Percentiles rank a stretch among this genome's conserved stretches.
These are phyloP conservation scores for Mesembrinibis cayennensis DNA, from an alignment of 2,113 vertebrate species.

Conservation along the genomic window DNA sequence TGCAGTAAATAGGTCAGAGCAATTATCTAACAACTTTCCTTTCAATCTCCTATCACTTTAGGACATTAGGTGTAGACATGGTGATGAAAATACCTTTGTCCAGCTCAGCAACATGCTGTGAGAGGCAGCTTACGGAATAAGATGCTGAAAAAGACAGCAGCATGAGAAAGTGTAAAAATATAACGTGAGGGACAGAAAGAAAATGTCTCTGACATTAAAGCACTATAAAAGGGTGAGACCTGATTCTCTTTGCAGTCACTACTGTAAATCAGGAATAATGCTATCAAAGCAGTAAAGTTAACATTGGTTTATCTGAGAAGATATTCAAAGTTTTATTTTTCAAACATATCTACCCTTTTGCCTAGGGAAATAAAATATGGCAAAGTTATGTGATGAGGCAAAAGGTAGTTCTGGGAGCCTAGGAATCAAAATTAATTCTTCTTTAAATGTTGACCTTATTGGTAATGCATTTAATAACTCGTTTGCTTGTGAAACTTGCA, in stretches of 20 bases:
- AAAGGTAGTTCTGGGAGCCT: not conserved
- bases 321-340: not conserved
- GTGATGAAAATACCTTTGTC: constrained; percentile 44
- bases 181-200: not conserved
- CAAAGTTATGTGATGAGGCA: not conserved
- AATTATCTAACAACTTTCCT: constrained; percentile 36
- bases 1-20: constrained; percentile 37
- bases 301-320: not conserved
- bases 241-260: not conserved
- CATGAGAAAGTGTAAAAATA: constrained; percentile 20
- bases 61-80: not conserved
- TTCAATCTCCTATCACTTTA: constrained; percentile 10
- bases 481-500: not conserved
- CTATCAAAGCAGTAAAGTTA: not conserved
- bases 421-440: not conserved
- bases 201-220: constrained; percentile 1
- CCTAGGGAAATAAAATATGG: not conserved
- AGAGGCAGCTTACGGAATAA: not conserved
- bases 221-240: not conserved
- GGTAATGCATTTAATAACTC: not conserved
- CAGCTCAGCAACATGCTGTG: constrained; percentile 38
- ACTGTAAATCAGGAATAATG: not conserved
- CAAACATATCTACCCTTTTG: not conserved
- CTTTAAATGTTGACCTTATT: not conserved
- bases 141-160: constrained; percentile 18